phyloP scores from a whole-genome alignment of 2,797 vertebrate genomes.

The Macrochelys suwanniensis region DNA sequence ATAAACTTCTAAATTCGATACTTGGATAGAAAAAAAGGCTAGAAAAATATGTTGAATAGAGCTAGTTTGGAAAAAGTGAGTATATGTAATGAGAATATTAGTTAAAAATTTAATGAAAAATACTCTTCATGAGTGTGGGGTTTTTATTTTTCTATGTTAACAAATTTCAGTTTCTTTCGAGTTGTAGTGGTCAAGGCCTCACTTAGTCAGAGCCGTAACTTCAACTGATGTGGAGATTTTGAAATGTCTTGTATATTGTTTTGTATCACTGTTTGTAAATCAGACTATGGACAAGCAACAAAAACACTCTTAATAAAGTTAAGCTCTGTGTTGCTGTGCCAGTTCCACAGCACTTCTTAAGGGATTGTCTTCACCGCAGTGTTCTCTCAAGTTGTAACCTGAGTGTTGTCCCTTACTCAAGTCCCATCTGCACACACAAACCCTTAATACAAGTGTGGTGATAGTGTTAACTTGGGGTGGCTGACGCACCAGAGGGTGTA shows the following conservation, averaged over 20 bases:
- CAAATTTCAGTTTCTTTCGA: neutral
- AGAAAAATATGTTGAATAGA: neutral
- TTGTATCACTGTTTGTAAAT: neutral
- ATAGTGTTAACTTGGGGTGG: neutral
- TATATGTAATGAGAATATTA: neutral
- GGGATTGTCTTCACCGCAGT: neutral
- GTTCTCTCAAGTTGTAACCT: neutral
- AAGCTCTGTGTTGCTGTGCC: neutral
- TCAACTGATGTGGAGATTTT: neutral
- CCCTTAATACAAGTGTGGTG: neutral
- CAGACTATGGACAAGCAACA: neutral
- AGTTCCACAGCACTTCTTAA: neutral
- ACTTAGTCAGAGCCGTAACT: neutral
- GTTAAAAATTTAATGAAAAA: neutral
- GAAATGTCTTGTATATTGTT: neutral
- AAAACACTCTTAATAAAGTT: neutral
- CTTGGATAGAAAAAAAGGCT: neutral
- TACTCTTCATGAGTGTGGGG: too few relatives aligned
- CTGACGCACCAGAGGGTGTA: neutral
- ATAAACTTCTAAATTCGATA: neutral
- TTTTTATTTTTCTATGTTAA: neutral
- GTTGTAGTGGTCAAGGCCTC: neutral
- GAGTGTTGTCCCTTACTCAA: neutral
- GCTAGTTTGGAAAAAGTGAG: neutral
- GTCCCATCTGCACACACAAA: neutral